Evolutionary conservation across 2,113 vertebrate genomes (phyloP), one percentile per base, ranked within the genome.

Genomic region (Chaenogobius annularis): DNA sequence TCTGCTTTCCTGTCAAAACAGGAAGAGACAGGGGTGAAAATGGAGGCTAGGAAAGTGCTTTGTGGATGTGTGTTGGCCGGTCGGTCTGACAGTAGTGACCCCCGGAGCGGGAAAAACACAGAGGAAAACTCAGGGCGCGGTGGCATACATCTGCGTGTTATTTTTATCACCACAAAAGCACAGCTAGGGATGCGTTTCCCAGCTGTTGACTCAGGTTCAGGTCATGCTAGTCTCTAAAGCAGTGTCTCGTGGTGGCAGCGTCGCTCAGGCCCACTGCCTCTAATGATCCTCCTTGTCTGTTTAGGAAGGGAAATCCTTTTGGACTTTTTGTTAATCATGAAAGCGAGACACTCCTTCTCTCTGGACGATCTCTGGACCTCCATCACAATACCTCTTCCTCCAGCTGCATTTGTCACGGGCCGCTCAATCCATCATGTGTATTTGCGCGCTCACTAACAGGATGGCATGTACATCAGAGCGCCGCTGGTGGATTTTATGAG

Each of bases 1-100:
- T 83, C 83, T 86, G 83, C 86, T 89, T 93, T 93, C 91, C 92
- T 90, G 90, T 92, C 88, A 92, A 92, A 93, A 93, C 91, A 92
- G 92, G 92, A 93, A 92, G 88, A 55, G 85, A 82, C 85, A 83
- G 79, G 82, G 83, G 81, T 52, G 83, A 91, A 87, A 90, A 89
- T 83, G 86, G 86, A 87, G 86, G 81, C 68, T 88, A 84, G 91
- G 88, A 91, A 92, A 91, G 87, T 89, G 86, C 68, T 83, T 77
- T 88, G 88, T 91, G 86, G 82, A 89, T 90, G 87, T 90, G 84
- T 77, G 86, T 83, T 90, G 84, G 90, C 81, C 84, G 75, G 83
- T 79, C 89, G 74, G 74, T 59, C 83, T 85, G 85, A 88, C 82
- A 83, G 82, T 73, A 83, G 82, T 74, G 89, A 85, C 85, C 86